phyloP scores from a whole-genome alignment of 2,797 vertebrate species.

The Gadopsis bispinosus region DNA sequence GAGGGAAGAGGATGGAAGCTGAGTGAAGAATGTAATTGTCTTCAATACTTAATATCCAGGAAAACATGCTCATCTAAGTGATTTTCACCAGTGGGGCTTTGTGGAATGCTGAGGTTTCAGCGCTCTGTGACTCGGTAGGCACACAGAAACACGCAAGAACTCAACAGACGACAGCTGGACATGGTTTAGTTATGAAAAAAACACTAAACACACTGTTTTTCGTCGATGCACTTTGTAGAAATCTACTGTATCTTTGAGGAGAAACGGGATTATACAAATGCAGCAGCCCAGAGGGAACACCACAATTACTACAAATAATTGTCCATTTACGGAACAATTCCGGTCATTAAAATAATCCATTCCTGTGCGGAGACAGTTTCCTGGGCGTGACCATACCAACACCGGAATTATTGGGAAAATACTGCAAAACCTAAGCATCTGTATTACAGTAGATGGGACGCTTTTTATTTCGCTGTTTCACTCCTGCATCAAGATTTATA shows the following conservation, averaged over 20 bases:
- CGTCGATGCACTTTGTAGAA: slow-evolving; percentile 21
- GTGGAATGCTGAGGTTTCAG: slow-evolving; percentile 35
- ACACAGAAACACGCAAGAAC: slow-evolving; percentile 1
- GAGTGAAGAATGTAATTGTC: slow-evolving; percentile 59
- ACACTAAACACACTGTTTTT: not conserved
- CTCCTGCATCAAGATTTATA: not conserved
- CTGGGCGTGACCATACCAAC: not conserved
- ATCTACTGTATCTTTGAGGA: not conserved
- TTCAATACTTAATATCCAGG: slow-evolving; percentile 70
- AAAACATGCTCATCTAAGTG: slow-evolving; percentile 59
- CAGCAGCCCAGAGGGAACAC: not conserved
- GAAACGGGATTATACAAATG: slow-evolving; percentile 12
- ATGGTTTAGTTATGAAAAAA: slow-evolving; percentile 31
- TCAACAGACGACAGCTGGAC: slow-evolving; percentile 26
- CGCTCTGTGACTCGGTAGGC: not conserved
- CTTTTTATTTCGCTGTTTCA: not conserved
- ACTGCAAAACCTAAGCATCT: not conserved
- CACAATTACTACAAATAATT: not conserved
- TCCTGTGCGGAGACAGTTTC: not conserved
- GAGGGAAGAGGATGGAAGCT: slow-evolving; percentile 15
- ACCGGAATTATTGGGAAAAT: not conserved
- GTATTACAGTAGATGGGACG: not conserved
- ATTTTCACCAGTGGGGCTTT: slow-evolving; percentile 51
- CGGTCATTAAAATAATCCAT: slow-evolving; percentile 1
- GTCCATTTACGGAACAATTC: not conserved